Percentiles rank a stretch among this genome's conserved stretches.
phyloP scores from a whole-genome alignment of 2,113 vertebrate genomes.

The Aspidoscelis tigris region DNA sequence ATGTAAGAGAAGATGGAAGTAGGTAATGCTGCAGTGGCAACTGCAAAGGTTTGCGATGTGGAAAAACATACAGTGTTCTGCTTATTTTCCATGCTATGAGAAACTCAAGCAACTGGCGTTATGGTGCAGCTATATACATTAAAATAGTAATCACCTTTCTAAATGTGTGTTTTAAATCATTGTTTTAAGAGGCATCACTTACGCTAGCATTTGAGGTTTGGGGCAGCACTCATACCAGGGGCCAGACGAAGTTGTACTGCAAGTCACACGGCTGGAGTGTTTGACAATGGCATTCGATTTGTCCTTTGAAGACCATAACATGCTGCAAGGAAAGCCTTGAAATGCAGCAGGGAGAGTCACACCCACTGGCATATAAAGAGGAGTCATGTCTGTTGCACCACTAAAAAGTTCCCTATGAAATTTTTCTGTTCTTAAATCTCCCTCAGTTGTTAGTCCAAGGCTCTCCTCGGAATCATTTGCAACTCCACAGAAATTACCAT shows the following conservation, averaged over 20 bases:
- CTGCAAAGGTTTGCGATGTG: no score
- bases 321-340: conserved; percentile 78
- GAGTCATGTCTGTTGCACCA: conserved; percentile 67
- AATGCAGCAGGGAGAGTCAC: conserved; percentile 78
- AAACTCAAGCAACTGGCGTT: no score
- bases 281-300: conserved; percentile 80
- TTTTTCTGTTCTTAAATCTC: conserved; percentile 67
- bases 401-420: conserved; percentile 65
- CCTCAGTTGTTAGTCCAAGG: conserved; percentile 61
- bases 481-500: conserved; percentile 77
- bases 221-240: conserved; percentile 91
- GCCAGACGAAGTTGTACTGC: conserved; percentile 71
- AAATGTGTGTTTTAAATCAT: neutral
- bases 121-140: no score
- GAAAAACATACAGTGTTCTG: no score
- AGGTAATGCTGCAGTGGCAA: no score
- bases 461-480: conserved; percentile 63
- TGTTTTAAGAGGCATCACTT: conserved; percentile 75
- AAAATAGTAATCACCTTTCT: no score
- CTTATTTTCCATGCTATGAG: no score
- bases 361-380: conserved; percentile 78
- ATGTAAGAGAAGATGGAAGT: no score
- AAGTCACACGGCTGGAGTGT: conserved; percentile 73
- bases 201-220: conserved; percentile 90
- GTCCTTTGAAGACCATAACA: conserved; percentile 73